These are phyloP conservation scores for Pogonocichla stellata DNA, from an alignment of 2,113 vertebrate species.

Conservation along the genomic window DNA sequence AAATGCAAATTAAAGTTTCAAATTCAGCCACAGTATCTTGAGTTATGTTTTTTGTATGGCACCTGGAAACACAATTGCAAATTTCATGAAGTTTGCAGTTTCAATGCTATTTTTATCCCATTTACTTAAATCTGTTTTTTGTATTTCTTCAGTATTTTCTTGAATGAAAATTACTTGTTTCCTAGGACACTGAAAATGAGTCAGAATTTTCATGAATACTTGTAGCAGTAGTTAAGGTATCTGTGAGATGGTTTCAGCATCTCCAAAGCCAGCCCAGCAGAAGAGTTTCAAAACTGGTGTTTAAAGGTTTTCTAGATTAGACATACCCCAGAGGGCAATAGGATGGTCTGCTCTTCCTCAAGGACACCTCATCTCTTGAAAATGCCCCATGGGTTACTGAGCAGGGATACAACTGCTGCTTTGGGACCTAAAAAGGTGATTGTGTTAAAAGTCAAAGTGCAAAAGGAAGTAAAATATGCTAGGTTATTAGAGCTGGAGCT, in stretches of 20 bases:
- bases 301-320: background rate
- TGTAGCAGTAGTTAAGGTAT: background rate
- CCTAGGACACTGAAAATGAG: background rate
- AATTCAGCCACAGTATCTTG: background rate
- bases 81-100: background rate
- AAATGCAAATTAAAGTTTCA: background rate
- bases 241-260: background rate
- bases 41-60: background rate
- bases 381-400: background rate
- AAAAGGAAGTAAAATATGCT: slow-evolving; percentile 10
- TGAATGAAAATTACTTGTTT: background rate
- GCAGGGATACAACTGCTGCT: background rate
- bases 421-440: slow-evolving; percentile 13
- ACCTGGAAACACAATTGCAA: background rate
- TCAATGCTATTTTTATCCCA: background rate
- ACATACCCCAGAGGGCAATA: background rate
- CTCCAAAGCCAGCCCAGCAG: background rate
- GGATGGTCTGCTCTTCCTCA: background rate
- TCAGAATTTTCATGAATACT: background rate
- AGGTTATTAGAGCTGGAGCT: background rate
- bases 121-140: background rate
- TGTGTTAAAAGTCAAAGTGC: slow-evolving; percentile 6
- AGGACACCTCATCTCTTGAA: background rate
- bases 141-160: background rate
- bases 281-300: background rate